These are phyloP conservation scores for Sylvietta virens DNA, from an alignment of 2,113 vertebrate species.

Conservation along the genomic window DNA sequence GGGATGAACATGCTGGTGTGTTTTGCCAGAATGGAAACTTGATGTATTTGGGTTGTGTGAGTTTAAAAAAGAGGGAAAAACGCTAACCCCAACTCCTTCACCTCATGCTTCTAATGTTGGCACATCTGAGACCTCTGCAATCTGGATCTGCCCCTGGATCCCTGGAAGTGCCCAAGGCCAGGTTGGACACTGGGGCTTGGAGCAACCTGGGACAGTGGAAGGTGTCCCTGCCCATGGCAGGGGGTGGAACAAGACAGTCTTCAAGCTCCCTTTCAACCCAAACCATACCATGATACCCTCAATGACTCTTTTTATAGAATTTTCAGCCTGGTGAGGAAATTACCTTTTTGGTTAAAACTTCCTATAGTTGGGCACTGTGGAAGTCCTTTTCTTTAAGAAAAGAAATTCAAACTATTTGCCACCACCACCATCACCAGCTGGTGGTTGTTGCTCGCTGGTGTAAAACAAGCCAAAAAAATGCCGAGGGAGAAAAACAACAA, in stretches of 20 bases:
- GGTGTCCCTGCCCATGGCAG: neutral
- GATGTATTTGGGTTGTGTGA: neutral
- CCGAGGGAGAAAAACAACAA: neutral
- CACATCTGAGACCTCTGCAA: neutral
- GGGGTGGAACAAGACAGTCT: neutral
- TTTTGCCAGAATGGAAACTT: neutral
- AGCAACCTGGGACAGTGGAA: neutral
- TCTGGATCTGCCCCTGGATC: neutral
- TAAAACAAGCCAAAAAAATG: neutral
- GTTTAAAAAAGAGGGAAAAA: neutral
- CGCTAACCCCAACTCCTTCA: no score
- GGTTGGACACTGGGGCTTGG: accelerated
- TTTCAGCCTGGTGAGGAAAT: neutral
- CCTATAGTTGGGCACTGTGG: accelerated
- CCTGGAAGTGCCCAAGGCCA: neutral
- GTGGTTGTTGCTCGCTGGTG: neutral
- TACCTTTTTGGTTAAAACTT: neutral
- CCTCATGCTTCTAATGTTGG: accelerated
- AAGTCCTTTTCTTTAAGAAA: neutral
- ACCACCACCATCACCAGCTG: no score
- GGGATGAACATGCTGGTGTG: accelerated
- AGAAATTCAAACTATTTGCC: neutral
- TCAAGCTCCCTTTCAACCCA: neutral
- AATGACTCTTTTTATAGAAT: neutral
- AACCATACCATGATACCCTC: neutral